Evolutionary conservation across 2,888 invertebrate species (phyloP), one percentile per base, ranked within the genome.

Genomic region (Coecobrya sp.): DNA sequence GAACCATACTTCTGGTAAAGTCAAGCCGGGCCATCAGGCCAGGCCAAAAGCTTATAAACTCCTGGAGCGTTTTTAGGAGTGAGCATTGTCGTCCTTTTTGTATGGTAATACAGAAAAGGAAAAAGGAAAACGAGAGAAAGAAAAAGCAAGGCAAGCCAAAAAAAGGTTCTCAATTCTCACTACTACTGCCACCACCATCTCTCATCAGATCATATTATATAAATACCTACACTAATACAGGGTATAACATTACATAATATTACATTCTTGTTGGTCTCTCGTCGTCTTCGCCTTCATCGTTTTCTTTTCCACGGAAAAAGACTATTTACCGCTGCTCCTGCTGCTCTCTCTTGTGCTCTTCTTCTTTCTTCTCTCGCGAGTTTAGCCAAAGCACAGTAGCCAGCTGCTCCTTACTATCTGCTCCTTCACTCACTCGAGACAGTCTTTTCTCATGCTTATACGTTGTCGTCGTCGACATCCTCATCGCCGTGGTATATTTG

Each of bases 41-140:
- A 92, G 84, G 88, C 92, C 92, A 92, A 88, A 84, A 92, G 92
- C 92, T 92, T 92, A 84, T 92, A 84, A 91, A 87, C 88, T 92
- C 92, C 92, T 88, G 92, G 92, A 92, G 88, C 87, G 92, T 87
- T 92, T 92, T 91, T 81, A 73, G 87, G n/a, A 88, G 88, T 27
- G 62, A 92, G 82, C 88, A 84, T 88, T 92, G 92, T 88, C 87
- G 88, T 87, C 76, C 84, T 73, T 88, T 92, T 70, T 84, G 81
- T 87, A 27, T 22, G 65, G 84, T 42, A 82, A 59, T 82, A 27
- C n/a, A 82, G 55, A 16, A 82, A 19, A 27, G 36, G 36, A 84
- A n/a, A 42, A 19, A 73, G 11, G 27, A 70, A 73, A 87, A 52
- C 27, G 65, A 30, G 55, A 59, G 73, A 76, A 49, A 42, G 42